phyloP scores from a whole-genome alignment of 2,797 vertebrate species.

The Apogon hyalosoma region DNA sequence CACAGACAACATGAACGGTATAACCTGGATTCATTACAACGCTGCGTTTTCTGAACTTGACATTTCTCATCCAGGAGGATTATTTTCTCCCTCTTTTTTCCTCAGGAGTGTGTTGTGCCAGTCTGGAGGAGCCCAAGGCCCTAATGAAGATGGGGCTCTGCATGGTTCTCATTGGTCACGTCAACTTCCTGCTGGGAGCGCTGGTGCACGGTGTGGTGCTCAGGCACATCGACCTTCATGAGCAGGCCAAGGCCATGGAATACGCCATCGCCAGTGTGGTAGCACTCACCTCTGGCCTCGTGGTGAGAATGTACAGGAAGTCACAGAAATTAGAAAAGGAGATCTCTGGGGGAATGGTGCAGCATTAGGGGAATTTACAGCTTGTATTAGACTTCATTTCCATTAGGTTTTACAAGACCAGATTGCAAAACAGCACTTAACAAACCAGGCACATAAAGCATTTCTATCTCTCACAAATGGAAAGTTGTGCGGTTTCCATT shows the following conservation, averaged over 20 bases:
- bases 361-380: background rate
- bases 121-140: constrained; percentile 76
- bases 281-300: constrained; percentile 82
- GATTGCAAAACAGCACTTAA: background rate
- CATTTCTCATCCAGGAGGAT: background rate
- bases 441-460: background rate
- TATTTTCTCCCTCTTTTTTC: background rate
- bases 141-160: constrained; percentile 94
- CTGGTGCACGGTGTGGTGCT: constrained; percentile 92
- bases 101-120: constrained; percentile 77
- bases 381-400: background rate
- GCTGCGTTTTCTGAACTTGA: background rate
- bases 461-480: background rate
- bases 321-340: background rate
- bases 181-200: constrained; percentile 89
- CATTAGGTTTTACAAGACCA: background rate
- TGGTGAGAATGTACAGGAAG: constrained; percentile 79
- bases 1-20: background rate
- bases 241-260: constrained; percentile 80
- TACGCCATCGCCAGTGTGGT: constrained; percentile 87
- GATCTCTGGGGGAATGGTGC: background rate
- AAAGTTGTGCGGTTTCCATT: background rate
- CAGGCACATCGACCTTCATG: constrained; percentile 82
- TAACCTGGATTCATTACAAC: constrained; percentile 3
- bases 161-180: constrained; percentile 89